Conservation (phyloP, 2,113 vertebrate genomes). For the Gobius niger region DNA sequence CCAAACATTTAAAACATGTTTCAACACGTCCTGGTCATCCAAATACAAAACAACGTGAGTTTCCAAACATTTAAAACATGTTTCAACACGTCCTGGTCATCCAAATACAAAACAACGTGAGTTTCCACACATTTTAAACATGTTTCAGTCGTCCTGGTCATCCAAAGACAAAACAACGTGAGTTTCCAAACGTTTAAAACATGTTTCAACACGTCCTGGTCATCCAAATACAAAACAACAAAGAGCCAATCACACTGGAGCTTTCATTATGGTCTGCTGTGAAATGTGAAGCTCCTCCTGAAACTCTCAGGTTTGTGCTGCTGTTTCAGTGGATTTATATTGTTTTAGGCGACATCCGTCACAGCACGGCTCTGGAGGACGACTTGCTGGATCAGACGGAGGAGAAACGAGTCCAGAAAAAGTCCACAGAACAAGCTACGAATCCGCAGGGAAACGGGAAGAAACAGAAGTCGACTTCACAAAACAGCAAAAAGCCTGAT, state of each 20-base stretch:
- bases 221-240: too few species aligned
- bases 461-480: neutral
- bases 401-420: neutral
- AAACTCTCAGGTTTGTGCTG: too few species aligned
- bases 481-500: neutral
- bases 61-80: neutral
- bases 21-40: neutral
- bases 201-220: neutral
- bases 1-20: neutral
- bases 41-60: neutral
- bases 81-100: neutral
- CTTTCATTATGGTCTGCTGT: too few species aligned
- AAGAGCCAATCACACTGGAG: too few species aligned
- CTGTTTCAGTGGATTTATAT: too few species aligned
- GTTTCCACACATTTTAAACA: neutral
- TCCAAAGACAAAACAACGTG: neutral
- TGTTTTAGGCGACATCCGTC: constrained; percentile 54
- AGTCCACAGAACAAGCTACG: neutral
- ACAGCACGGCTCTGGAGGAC: constrained; percentile 67
- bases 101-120: neutral
- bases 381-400: constrained; percentile 16
- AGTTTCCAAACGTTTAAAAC: neutral
- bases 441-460: neutral
- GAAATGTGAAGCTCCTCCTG: too few species aligned
- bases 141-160: neutral